These are phyloP conservation scores for Hemistola chrysoprasaria DNA, from an alignment of 2,888 invertebrate genomes.

Conservation along the genomic window DNA sequence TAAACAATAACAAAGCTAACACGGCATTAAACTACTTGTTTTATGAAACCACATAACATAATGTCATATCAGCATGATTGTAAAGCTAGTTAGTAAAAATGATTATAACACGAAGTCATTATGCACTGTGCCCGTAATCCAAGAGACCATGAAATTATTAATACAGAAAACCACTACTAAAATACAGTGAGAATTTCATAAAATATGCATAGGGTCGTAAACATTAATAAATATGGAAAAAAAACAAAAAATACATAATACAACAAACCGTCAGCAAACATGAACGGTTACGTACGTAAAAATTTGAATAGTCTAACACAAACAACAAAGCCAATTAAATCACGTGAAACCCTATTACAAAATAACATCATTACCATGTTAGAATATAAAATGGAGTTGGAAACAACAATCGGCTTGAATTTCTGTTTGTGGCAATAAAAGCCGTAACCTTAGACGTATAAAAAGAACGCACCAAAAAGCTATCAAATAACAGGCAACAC, in stretches of 20 bases:
- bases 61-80: conserved; percentile 11
- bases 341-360: not conserved
- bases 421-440: conserved; percentile 14
- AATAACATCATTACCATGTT: not conserved
- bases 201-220: not conserved
- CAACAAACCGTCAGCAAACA: not conserved
- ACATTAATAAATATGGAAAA: not conserved
- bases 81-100: conserved; percentile 17
- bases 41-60: conserved; percentile 24
- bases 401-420: conserved; percentile 9
- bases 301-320: not conserved
- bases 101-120: conserved; percentile 13
- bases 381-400: conserved; percentile 7
- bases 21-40: conserved; percentile 21
- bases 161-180: not conserved
- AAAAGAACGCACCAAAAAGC: conserved; percentile 15
- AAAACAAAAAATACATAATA: not conserved
- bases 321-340: not conserved
- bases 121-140: conserved; percentile 8
- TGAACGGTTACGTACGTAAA: too few relatives aligned
- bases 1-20: conserved; percentile 33
- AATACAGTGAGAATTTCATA: not conserved
- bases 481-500: conserved; percentile 19
- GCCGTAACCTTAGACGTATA: conserved; percentile 12
- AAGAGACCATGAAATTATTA: conserved; percentile 2